These are phyloP conservation scores for Prietella phreatophila DNA, from an alignment of 2,113 vertebrate species.

Conservation along the genomic window DNA sequence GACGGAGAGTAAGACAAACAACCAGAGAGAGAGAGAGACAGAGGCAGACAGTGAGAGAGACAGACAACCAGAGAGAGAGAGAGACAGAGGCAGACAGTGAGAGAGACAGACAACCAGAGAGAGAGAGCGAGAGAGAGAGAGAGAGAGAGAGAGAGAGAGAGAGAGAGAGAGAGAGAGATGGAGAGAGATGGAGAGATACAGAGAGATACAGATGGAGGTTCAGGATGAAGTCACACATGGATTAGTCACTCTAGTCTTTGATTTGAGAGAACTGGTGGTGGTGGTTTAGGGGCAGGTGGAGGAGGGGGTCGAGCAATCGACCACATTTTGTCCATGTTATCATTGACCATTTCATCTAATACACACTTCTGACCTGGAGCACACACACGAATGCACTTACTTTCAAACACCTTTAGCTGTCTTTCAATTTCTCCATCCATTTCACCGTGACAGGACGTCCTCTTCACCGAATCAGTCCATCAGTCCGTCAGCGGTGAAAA, in stretches of 20 bases:
- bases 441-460: constrained; percentile 34
- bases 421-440: neutral
- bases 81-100: too few relatives aligned
- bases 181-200: neutral
- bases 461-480: constrained; percentile 63
- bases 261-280: constrained; percentile 53
- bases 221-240: constrained; percentile 45
- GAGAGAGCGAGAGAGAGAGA: constrained; percentile 31
- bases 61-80: neutral
- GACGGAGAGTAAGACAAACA: too few relatives aligned
- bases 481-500: constrained; percentile 52
- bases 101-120: neutral
- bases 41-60: neutral
- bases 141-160: neutral
- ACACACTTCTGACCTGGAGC: constrained; percentile 6
- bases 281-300: constrained; percentile 57
- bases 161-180: neutral
- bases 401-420: neutral
- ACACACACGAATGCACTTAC: neutral
- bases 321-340: constrained; percentile 60
- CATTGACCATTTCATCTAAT: constrained; percentile 68
- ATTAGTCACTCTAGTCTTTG: constrained; percentile 51
- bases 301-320: constrained; percentile 43
- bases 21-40: too few relatives aligned
- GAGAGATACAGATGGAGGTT: constrained; percentile 34